These are phyloP conservation scores for Petrocephalus schoutedeni DNA, from an alignment of 2,797 vertebrate species.

Conservation along the genomic window DNA sequence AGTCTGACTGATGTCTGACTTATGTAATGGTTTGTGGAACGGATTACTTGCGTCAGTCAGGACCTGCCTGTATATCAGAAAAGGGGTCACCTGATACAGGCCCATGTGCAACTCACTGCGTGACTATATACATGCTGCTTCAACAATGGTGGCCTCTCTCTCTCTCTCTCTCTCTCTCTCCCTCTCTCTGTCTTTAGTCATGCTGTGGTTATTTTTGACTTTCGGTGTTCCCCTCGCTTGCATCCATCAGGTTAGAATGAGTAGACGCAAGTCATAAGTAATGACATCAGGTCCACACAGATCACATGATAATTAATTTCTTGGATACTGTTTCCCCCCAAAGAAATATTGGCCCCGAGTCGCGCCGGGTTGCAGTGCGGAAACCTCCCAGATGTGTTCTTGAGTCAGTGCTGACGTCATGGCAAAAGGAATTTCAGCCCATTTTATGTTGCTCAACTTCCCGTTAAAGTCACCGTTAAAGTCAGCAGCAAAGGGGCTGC, in stretches of 20 bases:
- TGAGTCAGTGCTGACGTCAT: conserved; percentile 26
- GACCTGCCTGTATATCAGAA: not conserved
- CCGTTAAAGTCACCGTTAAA: not conserved
- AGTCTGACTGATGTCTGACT: not conserved
- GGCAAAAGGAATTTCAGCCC: conserved; percentile 10
- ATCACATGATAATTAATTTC: conserved; percentile 14
- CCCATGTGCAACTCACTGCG: not conserved
- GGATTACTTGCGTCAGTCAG: not conserved
- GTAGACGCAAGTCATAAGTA: not conserved
- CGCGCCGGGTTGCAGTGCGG: conserved; percentile 19
- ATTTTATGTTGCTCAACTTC: conserved; percentile 12
- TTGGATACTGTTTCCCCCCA: conserved; percentile 10
- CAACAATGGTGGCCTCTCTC: not conserved
- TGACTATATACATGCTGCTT: not conserved
- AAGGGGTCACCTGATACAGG: not conserved
- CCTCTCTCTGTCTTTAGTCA: not conserved
- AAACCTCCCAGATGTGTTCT: conserved; percentile 24
- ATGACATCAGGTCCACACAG: conserved; percentile 7
- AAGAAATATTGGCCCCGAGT: not conserved
- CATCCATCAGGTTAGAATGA: not conserved
- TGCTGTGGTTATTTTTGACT: not conserved
- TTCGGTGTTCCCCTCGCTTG: not conserved
- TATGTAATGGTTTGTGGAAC: not conserved
- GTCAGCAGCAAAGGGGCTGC: not conserved
- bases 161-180: not conserved